A percentile compares a stretch with the other conserved stretches of the same genome.
Conservation (phyloP, 2,888 invertebrate species). For the Leptura quadrifasciata region DNA sequence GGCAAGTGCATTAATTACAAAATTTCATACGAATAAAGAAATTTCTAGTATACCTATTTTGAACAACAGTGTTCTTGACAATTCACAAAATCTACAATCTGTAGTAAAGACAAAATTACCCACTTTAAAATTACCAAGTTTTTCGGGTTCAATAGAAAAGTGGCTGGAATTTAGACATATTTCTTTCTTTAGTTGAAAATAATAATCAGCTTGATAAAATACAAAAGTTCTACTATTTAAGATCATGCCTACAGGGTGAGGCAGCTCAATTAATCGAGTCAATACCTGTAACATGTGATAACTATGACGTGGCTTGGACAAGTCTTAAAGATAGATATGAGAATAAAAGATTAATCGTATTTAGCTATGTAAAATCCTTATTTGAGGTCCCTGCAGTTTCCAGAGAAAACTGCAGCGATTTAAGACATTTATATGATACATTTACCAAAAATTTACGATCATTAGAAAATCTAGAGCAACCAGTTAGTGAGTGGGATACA, state of each 20-base stretch:
- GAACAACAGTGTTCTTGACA: not conserved
- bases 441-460: slow-evolving; percentile 40
- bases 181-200: slow-evolving; percentile 18
- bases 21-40: not conserved
- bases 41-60: not conserved
- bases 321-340: slow-evolving; percentile 21
- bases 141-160: slow-evolving; percentile 1
- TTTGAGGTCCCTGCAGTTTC: slow-evolving; percentile 8
- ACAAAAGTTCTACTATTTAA: slow-evolving; percentile 29
- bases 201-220: slow-evolving; percentile 15
- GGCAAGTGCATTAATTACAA: not conserved
- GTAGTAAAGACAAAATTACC: slow-evolving; percentile 1
- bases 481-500: slow-evolving; percentile 34
- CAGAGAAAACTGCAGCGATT: not conserved
- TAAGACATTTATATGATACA: slow-evolving; percentile 17
- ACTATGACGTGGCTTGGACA: slow-evolving; percentile 28
- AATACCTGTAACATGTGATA: slow-evolving; percentile 21
- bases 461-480: slow-evolving; percentile 31
- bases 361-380: slow-evolving; percentile 32
- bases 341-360: slow-evolving; percentile 25
- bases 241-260: slow-evolving; percentile 16
- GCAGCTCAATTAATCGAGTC: slow-evolving; percentile 19
- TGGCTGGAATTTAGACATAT: slow-evolving; percentile 25
- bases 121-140: slow-evolving; percentile 7
- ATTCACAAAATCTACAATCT: not conserved